Evolutionary conservation across 1,140 invertebrate species (phyloP).

Genomic region (Pogonomyrmex californicus): DNA sequence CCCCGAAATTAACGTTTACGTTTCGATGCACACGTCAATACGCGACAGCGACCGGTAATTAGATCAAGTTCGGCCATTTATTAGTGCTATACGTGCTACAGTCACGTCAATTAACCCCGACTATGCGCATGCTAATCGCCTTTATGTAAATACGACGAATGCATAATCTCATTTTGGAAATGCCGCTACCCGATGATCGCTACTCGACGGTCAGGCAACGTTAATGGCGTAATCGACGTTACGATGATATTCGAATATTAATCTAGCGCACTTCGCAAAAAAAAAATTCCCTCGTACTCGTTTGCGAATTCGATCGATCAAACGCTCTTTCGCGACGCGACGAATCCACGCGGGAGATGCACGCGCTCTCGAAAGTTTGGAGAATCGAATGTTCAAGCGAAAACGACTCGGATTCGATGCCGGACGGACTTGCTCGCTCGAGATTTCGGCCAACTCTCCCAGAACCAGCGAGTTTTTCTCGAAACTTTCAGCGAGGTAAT

Average conservation of each 20-base stretch:
- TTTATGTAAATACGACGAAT: slow-evolving; percentile 81
- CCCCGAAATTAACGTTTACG: slow-evolving; percentile 74
- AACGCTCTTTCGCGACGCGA: background rate
- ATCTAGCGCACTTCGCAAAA: background rate
- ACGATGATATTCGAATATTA: background rate
- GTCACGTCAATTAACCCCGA: slow-evolving; percentile 72
- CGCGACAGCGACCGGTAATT: slow-evolving; percentile 73
- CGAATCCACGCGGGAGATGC: background rate
- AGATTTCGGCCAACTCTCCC: slow-evolving; percentile 33
- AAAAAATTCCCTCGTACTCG: background rate
- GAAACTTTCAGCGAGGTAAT: slow-evolving; percentile 59
- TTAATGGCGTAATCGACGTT: slow-evolving; percentile 1
- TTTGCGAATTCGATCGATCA: background rate
- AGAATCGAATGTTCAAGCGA: background rate
- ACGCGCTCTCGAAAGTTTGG: slow-evolving; percentile 14
- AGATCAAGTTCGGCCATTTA: slow-evolving; percentile 80
- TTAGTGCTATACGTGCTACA: slow-evolving; percentile 68
- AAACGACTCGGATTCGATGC: slow-evolving; percentile 25
- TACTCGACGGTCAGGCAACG: background rate
- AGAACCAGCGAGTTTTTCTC: slow-evolving; percentile 32
- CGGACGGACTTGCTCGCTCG: slow-evolving; percentile 18
- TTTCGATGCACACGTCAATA: slow-evolving; percentile 74
- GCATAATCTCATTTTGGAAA: slow-evolving; percentile 72
- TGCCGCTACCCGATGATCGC: slow-evolving; percentile 5
- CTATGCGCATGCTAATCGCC: slow-evolving; percentile 77